Conservation (phyloP, 2,797 vertebrate species). For the Bradypodion ventrale region DNA sequence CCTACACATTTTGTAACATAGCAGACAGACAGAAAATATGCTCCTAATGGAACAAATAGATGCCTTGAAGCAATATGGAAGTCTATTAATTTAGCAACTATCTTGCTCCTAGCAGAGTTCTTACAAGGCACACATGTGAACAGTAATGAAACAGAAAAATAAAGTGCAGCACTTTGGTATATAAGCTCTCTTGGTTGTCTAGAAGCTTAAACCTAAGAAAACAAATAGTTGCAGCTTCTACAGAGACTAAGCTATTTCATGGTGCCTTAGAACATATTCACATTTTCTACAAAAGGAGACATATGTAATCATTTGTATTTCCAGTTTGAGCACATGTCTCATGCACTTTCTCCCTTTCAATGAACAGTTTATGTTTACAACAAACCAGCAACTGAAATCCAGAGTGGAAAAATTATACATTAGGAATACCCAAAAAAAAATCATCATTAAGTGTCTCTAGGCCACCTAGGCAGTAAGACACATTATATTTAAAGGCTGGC, state of each 20-base stretch:
- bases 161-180: conserved; percentile 1
- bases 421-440: background rate
- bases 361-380: background rate
- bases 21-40: conserved; percentile 1
- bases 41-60: conserved; percentile 7
- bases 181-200: conserved; percentile 13
- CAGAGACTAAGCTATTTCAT: background rate
- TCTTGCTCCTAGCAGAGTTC: background rate
- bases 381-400: background rate
- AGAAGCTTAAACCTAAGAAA: conserved; percentile 36
- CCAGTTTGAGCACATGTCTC: background rate
- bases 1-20: background rate
- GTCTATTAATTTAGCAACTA: conserved; percentile 23
- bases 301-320: background rate
- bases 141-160: conserved; percentile 17
- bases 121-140: background rate
- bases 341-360: background rate
- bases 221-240: conserved; percentile 11
- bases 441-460: too few species aligned
- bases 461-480: too few species aligned
- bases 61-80: background rate
- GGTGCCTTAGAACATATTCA: background rate
- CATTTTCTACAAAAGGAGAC: background rate
- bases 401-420: background rate
- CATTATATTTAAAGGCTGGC: too few species aligned